phyloP scores from a whole-genome alignment of 2,888 invertebrate genomes.

The Andrena minutula region DNA sequence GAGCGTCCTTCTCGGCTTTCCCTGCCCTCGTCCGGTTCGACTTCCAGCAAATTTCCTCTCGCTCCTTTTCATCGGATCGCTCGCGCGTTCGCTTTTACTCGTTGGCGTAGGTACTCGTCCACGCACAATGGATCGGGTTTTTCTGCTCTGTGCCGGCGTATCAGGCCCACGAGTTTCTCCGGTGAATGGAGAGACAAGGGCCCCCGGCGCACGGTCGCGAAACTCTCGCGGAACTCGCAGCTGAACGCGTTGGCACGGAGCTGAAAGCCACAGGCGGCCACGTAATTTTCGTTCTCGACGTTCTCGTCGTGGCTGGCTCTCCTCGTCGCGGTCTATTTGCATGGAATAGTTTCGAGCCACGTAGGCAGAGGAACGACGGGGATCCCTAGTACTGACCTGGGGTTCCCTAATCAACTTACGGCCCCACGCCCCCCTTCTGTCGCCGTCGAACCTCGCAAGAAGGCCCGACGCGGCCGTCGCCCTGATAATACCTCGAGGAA shows the following conservation, averaged over 20 bases:
- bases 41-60: slow-evolving; percentile 44
- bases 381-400: slow-evolving; percentile 72
- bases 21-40: not conserved
- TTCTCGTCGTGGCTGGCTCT: not conserved
- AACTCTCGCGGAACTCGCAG: not conserved
- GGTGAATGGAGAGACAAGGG: slow-evolving; percentile 26
- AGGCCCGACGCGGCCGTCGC: slow-evolving; percentile 10
- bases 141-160: slow-evolving; percentile 9
- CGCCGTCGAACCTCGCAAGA: slow-evolving; percentile 44
- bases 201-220: not conserved
- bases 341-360: slow-evolving; percentile 6
- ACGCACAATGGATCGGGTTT: slow-evolving; percentile 42
- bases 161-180: slow-evolving; percentile 46
- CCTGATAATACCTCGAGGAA: slow-evolving; percentile 37
- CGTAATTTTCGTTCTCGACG: slow-evolving; percentile 27
- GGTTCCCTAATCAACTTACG: slow-evolving; percentile 76
- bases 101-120: slow-evolving; percentile 14
- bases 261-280: not conserved
- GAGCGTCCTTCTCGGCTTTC: slow-evolving; percentile 12
- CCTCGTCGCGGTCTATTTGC: slow-evolving; percentile 30
- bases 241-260: not conserved
- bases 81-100: slow-evolving; percentile 24
- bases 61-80: slow-evolving; percentile 6
- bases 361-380: slow-evolving; percentile 6
- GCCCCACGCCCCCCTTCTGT: slow-evolving; percentile 60